Conservation (phyloP, 1,140 invertebrate genomes). For the Drosophila setifemur region DNA sequence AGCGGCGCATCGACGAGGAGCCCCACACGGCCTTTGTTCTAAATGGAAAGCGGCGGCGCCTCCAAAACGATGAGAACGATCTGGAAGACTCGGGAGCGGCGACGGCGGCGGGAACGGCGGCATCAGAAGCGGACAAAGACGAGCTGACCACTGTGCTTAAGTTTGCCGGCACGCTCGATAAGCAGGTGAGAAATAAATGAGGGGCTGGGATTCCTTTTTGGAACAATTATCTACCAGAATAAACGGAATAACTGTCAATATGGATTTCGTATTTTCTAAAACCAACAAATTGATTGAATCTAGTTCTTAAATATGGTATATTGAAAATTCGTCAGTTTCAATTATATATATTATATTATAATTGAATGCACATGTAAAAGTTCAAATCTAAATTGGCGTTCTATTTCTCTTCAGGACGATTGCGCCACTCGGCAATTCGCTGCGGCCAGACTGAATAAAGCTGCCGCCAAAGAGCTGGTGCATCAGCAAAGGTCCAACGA, state of each 20-base stretch:
- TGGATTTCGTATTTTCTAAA: no score
- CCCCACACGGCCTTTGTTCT: slow-evolving; percentile 84
- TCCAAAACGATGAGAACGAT: slow-evolving; percentile 51
- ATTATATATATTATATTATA: no score
- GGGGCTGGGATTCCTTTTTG: no score
- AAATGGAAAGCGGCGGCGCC: slow-evolving; percentile 84
- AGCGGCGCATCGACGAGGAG: slow-evolving; percentile 84
- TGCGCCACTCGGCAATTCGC: slow-evolving; percentile 78
- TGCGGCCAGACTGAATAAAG: slow-evolving; percentile 81
- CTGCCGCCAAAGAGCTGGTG: slow-evolving; percentile 64
- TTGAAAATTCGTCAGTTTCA: no score
- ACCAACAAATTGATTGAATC: no score
- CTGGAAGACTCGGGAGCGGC: slow-evolving; percentile 5
- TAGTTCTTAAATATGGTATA: no score
- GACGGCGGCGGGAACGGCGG: not conserved
- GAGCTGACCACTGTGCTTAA: slow-evolving; percentile 83
- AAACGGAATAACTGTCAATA: no score
- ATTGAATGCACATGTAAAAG: no score
- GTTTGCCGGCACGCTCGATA: slow-evolving; percentile 84
- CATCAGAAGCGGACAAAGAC: slow-evolving; percentile 35
- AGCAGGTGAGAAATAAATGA: slow-evolving; percentile 54
- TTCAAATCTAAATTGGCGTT: no score
- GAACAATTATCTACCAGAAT: no score
- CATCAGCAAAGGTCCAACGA: slow-evolving; percentile 34
- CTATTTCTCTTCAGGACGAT: slow-evolving; percentile 55